Conservation (phyloP, 2,888 invertebrate genomes). For the Meta bourneti region DNA sequence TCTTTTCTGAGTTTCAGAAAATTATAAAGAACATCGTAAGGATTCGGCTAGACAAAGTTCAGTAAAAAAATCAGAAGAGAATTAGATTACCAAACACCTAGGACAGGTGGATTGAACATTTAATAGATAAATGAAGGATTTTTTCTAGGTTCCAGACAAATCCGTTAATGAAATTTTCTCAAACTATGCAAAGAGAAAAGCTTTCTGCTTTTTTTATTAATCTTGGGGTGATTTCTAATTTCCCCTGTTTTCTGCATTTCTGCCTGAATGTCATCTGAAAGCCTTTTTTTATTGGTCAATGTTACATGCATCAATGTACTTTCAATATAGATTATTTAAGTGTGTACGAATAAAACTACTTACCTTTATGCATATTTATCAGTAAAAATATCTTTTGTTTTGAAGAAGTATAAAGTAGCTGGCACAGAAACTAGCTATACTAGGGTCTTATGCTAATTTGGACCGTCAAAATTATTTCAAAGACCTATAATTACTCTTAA, state of each 20-base stretch:
- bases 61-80: constrained; percentile 18
- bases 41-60: constrained; percentile 9
- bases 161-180: constrained; percentile 49
- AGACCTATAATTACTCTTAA: too few species aligned
- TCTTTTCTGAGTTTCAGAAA: constrained; percentile 4
- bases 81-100: constrained; percentile 36
- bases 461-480: too few species aligned
- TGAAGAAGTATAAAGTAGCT: too few species aligned
- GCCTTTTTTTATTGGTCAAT: too few species aligned
- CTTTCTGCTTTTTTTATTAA: not conserved
- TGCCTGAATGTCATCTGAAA: not conserved
- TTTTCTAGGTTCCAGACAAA: constrained; percentile 12
- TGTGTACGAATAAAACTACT: too few species aligned
- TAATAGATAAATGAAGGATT: constrained; percentile 15
- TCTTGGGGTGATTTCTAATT: not conserved
- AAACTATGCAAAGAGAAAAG: not conserved
- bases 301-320: too few species aligned
- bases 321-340: too few species aligned
- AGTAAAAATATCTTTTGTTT: too few species aligned
- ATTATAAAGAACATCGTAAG: constrained; percentile 17
- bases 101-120: constrained; percentile 38
- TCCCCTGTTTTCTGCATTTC: not conserved
- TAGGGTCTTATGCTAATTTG: too few species aligned
- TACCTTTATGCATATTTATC: too few species aligned
- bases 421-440: too few species aligned